A percentile compares a stretch with the other conserved stretches of the same genome.
Conservation (phyloP, 2,797 vertebrate genomes). For the Myoxocephalus aenaeus region DNA sequence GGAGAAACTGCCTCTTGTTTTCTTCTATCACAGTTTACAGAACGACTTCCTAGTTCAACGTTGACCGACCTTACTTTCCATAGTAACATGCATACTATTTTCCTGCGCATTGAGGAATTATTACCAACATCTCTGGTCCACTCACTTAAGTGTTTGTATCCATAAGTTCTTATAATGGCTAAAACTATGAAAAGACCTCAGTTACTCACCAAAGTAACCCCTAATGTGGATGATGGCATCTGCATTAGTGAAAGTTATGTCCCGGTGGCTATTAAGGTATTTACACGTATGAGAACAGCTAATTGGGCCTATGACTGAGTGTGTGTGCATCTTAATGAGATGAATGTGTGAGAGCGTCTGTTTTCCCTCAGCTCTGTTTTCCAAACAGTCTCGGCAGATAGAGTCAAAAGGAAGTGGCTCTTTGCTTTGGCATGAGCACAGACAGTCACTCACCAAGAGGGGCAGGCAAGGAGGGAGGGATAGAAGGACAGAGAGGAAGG, state of each 20-base stretch:
- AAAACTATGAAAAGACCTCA: not conserved
- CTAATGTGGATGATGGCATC: constrained; percentile 5
- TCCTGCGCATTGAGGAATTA: not conserved
- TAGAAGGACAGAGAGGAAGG: constrained; percentile 47
- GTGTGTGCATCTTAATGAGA: constrained; percentile 51
- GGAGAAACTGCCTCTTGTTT: not conserved
- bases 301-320: constrained; percentile 40
- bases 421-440: constrained; percentile 79
- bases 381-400: constrained; percentile 59
- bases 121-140: not conserved
- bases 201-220: constrained; percentile 9
- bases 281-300: constrained; percentile 29
- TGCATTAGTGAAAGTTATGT: not conserved
- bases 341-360: constrained; percentile 54
- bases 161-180: not conserved
- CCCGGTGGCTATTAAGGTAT: constrained; percentile 14
- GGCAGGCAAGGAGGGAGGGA: constrained; percentile 45
- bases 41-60: not conserved
- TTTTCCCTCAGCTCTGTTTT: constrained; percentile 69
- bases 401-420: constrained; percentile 68
- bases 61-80: not conserved
- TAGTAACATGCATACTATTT: not conserved
- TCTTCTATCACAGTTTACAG: not conserved
- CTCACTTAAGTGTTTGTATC: not conserved
- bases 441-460: constrained; percentile 67